Evolutionary conservation across 2,797 vertebrate genomes (phyloP), one percentile per base, ranked within the genome.

Genomic region (Cirrhinus mrigala): DNA sequence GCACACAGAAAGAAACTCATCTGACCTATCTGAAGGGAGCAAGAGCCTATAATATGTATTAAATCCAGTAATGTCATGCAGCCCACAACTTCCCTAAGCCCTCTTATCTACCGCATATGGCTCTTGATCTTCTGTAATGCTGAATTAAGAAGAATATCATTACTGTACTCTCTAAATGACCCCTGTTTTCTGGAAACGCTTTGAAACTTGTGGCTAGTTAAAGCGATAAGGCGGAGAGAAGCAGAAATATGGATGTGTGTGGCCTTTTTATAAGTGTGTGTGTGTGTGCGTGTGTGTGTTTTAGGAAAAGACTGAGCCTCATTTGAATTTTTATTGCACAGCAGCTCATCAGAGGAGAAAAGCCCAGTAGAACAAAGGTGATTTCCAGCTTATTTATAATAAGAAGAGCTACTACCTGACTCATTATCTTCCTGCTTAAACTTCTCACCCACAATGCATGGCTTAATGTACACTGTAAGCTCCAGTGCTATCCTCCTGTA

Each of bases 241-340:
- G 64, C 44, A 75, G 54, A 80, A 52, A 50, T 80, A 80, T 80
- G 18, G 16, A 82, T 33, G 69, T 1, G 33, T 54, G 33, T 78
- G 46, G 62, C 46, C 22, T 68, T 54, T 54, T 52, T 64, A 15
- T 56, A n/a, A 37, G 73, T 18, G 74, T 40, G 22, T 6, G 69
- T 12, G 52, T 20, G 71, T 18, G 62, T 40, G 22, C 3, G 69
- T 12, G 15, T 71, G 27, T 54, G 60, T 44, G 70, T 37, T 20
- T 66, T 37, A 11, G 60, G 58, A 50, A 68, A 60, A 56, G 54
- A 37, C 44, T 22, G 40, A 76, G 46, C 44, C 74, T 90, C 77
- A 83, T 86, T 74, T 79, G 40, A 85, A 88, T 88, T 85, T 89
- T 88, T 89, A 90, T 89, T 83, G 77, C 75, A 69, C 29, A 70